phyloP scores from a whole-genome alignment of 2,113 vertebrate species.

The Grallaria varia region DNA sequence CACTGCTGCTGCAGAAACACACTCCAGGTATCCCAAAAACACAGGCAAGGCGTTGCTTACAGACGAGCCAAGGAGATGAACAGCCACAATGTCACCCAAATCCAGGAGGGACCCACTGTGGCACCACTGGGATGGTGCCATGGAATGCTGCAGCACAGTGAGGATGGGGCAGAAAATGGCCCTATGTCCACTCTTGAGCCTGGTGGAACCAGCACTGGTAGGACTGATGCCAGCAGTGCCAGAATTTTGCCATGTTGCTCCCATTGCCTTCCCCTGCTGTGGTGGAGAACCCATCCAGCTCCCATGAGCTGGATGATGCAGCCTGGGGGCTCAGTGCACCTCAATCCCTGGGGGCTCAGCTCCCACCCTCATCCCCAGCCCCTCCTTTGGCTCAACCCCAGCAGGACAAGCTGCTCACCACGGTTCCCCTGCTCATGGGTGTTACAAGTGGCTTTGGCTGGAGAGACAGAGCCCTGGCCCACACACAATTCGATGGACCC shows the following conservation, averaged over 20 bases:
- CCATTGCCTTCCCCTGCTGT: neutral
- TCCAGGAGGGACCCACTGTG: neutral
- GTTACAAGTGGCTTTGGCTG: neutral
- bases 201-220: neutral
- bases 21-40: neutral
- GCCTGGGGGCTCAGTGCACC: neutral
- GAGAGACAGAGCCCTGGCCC: neutral
- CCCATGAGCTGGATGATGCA: neutral
- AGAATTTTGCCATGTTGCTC: neutral
- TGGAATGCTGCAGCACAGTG: neutral
- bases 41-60: neutral
- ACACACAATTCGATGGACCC: neutral
- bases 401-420: neutral
- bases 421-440: neutral
- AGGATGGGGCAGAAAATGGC: fast-evolving
- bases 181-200: neutral
- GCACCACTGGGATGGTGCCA: neutral
- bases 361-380: too few species aligned
- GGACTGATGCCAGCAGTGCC: neutral
- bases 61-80: neutral
- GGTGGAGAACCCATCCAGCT: neutral
- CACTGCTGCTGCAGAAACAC: neutral
- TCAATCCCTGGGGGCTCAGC: neutral
- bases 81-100: neutral
- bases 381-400: neutral